Percentiles rank a stretch among this genome's conserved stretches.
phyloP scores from a whole-genome alignment of 1,140 invertebrate genomes.

The Ceratosolen solmsi region DNA sequence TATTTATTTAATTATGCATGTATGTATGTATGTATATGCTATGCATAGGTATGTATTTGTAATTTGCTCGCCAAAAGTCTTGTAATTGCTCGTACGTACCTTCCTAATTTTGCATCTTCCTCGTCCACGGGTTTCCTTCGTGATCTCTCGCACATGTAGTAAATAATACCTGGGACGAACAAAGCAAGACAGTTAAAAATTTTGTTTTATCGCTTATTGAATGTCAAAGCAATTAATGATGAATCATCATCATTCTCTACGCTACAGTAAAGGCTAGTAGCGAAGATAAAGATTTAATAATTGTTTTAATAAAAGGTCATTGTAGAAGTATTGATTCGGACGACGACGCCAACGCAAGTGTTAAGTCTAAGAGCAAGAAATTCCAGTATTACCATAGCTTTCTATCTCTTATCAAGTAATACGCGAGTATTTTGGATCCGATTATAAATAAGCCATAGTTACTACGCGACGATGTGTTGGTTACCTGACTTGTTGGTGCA shows the following conservation, averaged over 20 bases:
- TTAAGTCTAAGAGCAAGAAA: too few species aligned
- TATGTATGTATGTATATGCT: background rate
- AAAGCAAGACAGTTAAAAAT: constrained; percentile 54
- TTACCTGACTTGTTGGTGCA: constrained; percentile 77
- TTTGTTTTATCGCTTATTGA: too few species aligned
- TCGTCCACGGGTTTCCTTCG: constrained; percentile 80
- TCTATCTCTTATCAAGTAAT: background rate
- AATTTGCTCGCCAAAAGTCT: background rate
- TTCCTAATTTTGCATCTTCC: constrained; percentile 86
- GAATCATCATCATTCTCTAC: too few species aligned
- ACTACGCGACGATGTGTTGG: background rate
- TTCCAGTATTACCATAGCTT: background rate
- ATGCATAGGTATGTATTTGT: background rate
- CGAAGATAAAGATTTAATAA: too few species aligned
- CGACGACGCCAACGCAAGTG: too few species aligned
- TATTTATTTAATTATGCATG: background rate
- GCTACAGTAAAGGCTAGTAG: too few species aligned
- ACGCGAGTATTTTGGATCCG: background rate
- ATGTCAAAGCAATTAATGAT: too few species aligned
- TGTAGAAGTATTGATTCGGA: too few species aligned
- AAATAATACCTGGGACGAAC: constrained; percentile 77
- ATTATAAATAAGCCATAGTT: background rate
- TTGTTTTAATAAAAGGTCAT: too few species aligned
- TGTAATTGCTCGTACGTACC: constrained; percentile 73
- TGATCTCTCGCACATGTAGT: constrained; percentile 80